These are phyloP conservation scores for Eleginops maclovinus DNA, from an alignment of 2,113 vertebrate genomes.

Conservation along the genomic window DNA sequence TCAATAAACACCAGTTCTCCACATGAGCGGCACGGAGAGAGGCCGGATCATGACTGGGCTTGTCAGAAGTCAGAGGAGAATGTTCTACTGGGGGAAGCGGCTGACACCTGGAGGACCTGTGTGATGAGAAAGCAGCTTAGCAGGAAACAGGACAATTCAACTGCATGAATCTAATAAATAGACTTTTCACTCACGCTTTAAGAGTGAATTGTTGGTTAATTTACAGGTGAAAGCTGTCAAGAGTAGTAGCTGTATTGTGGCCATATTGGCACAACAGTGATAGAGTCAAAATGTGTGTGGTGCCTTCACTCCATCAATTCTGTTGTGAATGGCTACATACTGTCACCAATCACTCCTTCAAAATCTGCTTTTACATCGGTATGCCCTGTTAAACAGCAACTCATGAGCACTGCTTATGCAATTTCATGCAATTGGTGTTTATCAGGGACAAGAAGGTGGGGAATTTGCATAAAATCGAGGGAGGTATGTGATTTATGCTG, in stretches of 20 bases:
- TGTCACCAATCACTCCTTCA: neutral
- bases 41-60: constrained; percentile 65
- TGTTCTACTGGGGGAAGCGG: constrained; percentile 35
- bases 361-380: neutral
- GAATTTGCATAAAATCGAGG: neutral
- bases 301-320: neutral
- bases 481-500: neutral
- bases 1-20: constrained; percentile 35
- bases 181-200: constrained; percentile 22
- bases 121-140: constrained; percentile 43
- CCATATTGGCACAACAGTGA: neutral
- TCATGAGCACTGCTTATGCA: neutral
- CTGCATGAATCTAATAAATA: constrained; percentile 18
- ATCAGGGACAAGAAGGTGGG: neutral
- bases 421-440: neutral
- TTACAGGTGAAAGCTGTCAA: neutral
- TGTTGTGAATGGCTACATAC: neutral
- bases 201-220: neutral
- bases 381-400: neutral
- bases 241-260: neutral
- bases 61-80: constrained; percentile 62
- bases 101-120: constrained; percentile 56
- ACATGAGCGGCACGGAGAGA: constrained; percentile 22
- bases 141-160: constrained; percentile 38
- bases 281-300: neutral